Conservation (phyloP, 2,888 invertebrate genomes). For the Augochlorella aurata region DNA sequence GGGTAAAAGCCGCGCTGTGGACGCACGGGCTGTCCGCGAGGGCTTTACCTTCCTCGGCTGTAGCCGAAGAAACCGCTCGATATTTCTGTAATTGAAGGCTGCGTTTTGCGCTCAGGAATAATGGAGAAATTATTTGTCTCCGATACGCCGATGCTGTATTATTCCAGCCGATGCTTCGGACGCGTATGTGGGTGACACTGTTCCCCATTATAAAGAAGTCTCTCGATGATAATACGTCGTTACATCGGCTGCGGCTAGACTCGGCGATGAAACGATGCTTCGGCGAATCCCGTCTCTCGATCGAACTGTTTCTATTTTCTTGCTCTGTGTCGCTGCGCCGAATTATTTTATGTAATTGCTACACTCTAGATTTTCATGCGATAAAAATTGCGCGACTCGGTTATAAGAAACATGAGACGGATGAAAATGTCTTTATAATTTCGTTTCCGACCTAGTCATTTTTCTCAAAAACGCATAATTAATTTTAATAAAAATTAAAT, state of each 20-base stretch:
- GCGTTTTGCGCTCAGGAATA: background rate
- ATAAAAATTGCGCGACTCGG: no score
- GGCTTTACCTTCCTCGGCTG: background rate
- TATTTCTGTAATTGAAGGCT: conserved; percentile 9
- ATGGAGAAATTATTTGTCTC: conserved; percentile 1
- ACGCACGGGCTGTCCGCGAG: background rate
- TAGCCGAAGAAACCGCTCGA: conserved; percentile 11
- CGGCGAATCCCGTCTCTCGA: background rate
- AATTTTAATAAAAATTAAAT: no score
- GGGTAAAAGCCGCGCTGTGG: background rate
- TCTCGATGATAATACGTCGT: background rate
- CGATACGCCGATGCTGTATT: background rate
- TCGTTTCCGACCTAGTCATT: no score
- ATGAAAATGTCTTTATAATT: no score
- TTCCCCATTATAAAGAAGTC: background rate
- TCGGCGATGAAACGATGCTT: background rate
- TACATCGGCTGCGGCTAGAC: background rate
- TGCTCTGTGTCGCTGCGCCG: no score
- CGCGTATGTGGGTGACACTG: conserved; percentile 9
- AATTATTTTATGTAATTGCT: no score
- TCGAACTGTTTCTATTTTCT: no score
- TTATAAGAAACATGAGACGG: no score
- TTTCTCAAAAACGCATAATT: no score
- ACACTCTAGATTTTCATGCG: no score
- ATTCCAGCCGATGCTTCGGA: background rate